A percentile compares a stretch with the other conserved stretches of the same genome.
Conservation (phyloP, 2,888 invertebrate species). For the Drosophila gaucha region DNA sequence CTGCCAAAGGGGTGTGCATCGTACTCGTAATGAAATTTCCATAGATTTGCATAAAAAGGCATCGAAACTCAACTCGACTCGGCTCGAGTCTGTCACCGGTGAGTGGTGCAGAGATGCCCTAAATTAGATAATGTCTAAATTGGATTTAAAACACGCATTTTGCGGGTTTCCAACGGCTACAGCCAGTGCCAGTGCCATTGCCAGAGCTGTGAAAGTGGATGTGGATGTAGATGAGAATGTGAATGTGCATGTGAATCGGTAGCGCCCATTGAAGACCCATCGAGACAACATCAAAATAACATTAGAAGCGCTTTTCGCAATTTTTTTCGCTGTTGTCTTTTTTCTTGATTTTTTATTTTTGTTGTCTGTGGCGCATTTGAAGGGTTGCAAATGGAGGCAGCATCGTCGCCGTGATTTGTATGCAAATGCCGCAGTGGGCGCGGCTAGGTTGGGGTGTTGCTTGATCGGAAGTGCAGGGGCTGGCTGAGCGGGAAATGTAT, state of each 20-base stretch:
- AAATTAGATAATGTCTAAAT: conserved; percentile 84
- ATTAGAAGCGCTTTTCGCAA: conserved; percentile 63
- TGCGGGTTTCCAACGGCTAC: conserved; percentile 75
- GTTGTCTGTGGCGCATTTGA: conserved; percentile 59
- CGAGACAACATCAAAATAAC: conserved; percentile 79
- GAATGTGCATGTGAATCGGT: conserved; percentile 34
- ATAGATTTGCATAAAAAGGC: conserved; percentile 77
- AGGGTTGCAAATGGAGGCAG: conserved; percentile 60
- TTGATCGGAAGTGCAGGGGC: background rate
- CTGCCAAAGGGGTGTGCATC: conserved; percentile 63
- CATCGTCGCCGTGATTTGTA: conserved; percentile 59
- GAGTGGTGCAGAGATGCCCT: conserved; percentile 72
- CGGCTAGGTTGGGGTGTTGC: background rate
- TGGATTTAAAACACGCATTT: conserved; percentile 83
- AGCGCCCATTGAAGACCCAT: conserved; percentile 74
- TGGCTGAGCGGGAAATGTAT: conserved; percentile 25
- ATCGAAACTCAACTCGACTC: conserved; percentile 29
- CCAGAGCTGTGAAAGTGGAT: conserved; percentile 1
- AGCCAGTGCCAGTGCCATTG: conserved; percentile 4
- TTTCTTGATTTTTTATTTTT: background rate
- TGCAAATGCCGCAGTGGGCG: conserved; percentile 57
- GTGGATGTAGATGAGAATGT: conserved; percentile 2
- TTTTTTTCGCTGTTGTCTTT: conserved; percentile 27
- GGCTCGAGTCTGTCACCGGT: conserved; percentile 22
- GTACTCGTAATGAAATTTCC: conserved; percentile 72